phyloP scores from a whole-genome alignment of 2,797 vertebrate genomes.

The Oreonectes daqikongensis region DNA sequence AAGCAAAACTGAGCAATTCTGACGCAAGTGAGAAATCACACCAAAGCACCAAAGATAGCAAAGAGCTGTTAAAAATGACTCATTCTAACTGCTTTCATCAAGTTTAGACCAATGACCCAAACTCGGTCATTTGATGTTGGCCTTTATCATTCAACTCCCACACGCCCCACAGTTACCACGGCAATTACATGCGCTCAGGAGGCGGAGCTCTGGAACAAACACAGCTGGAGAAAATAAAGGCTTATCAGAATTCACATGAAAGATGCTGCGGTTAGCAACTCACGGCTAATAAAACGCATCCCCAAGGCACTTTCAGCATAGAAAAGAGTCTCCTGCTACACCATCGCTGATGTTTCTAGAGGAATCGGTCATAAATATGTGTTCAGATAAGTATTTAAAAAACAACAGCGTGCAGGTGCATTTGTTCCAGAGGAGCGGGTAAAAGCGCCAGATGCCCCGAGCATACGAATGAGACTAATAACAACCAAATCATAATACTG shows the following conservation, averaged over 20 bases:
- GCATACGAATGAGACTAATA: background rate
- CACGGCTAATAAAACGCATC: constrained; percentile 23
- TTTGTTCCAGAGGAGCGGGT: background rate
- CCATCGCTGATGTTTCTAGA: background rate
- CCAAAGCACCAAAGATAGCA: background rate
- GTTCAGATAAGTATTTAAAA: background rate
- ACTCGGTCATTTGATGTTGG: background rate
- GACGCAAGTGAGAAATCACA: background rate
- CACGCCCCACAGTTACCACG: background rate
- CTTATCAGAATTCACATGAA: constrained; percentile 26
- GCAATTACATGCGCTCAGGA: constrained; percentile 16
- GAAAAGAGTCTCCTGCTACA: background rate
- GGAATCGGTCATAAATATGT: background rate
- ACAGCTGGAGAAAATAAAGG: constrained; percentile 26
- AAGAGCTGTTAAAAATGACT: background rate
- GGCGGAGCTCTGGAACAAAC: constrained; percentile 12
- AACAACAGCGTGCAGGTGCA: background rate
- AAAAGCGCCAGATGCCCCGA: background rate
- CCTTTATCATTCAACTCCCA: background rate
- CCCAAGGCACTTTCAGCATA: background rate
- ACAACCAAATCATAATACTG: background rate
- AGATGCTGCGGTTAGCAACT: background rate
- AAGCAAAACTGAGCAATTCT: background rate
- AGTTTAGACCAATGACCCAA: background rate
- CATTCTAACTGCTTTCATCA: background rate